Percentiles rank a stretch among this genome's conserved stretches.
These are phyloP conservation scores for Amphimedon queenslandica DNA, from an alignment of 37 sponge, comb jelly and placozoan species.

Conservation along the genomic window DNA sequence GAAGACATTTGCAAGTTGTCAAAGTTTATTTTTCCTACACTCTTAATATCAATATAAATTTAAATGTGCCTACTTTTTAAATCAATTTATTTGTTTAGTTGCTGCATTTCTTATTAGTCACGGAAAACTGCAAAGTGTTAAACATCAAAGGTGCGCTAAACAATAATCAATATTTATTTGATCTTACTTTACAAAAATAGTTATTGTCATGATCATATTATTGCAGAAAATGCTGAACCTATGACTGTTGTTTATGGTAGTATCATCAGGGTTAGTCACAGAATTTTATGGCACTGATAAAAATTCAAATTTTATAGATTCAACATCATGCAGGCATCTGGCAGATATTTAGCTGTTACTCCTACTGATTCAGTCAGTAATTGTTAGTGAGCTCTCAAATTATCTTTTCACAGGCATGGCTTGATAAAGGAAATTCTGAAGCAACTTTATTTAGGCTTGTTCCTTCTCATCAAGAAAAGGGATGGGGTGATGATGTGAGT, in stretches of 20 bases:
- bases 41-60: no score
- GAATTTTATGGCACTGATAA: not conserved
- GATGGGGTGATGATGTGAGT: not conserved
- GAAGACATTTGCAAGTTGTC: no score
- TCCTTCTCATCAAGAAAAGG: not conserved
- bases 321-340: not conserved
- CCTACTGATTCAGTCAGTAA: not conserved
- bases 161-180: no score
- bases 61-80: no score
- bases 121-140: no score
- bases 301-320: no score
- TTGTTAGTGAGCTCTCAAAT: not conserved
- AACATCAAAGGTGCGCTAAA: no score
- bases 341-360: not conserved
- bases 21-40: no score
- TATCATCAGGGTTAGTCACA: not conserved
- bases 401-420: not conserved
- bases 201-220: not conserved
- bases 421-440: not conserved
- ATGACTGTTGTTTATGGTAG: not conserved
- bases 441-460: not conserved
- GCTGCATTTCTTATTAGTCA: no score
- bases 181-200: not conserved
- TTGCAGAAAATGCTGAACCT: not conserved
- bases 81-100: no score